Evolutionary conservation across 2,888 invertebrate genomes (phyloP), one percentile per base, ranked within the genome.

Genomic region (Meganola albula): DNA sequence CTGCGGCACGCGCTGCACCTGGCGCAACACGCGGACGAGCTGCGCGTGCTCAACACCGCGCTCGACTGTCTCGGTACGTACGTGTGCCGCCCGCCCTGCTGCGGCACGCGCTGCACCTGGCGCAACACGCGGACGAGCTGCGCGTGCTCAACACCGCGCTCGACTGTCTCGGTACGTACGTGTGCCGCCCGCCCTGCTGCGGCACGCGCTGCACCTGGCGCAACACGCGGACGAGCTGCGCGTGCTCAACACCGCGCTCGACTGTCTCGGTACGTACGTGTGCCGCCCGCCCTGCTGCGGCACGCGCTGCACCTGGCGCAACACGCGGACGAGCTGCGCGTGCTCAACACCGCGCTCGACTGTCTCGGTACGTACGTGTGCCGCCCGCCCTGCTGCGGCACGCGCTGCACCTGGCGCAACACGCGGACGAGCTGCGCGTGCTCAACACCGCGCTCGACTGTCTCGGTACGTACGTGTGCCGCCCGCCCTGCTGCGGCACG

Each of bases 301-400:
- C 67, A 64, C 39, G 73, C 77, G 9, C 53, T 77, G 23, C 42
- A 44, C n/a, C 48, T 60, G 8, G 70, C 67, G 10, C 54, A 54
- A 38, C 37, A 57, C 5, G 38, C 63, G 9, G 39, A 43, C 12
- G 71, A 92, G 40, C 88, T 90, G 75, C 51, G 67, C 21, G 63
- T 93, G 25, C 80, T 94, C 28, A 89, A 89, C 16, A 92, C 93
- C 1, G 91, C 93, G 7, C 86, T 95, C 26, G 92, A 93, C 58
- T 91, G 93, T 31, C 88, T 95, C 29, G 95, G 92, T 90, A 52
- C 59, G 67, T 20, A 20, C 4, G 16, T n/a, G n/a, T 5, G 6
- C 4, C 16, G 6, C 4, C 16, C 16, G 4, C 16, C 16, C 4
- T 6, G 6, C 4, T 5, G 4, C 4, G 16, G 16, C 7, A 26